Evolutionary conservation across 2,797 vertebrate species (phyloP), one percentile per base, ranked within the genome.

Genomic region (Acipenser ruthenus): DNA sequence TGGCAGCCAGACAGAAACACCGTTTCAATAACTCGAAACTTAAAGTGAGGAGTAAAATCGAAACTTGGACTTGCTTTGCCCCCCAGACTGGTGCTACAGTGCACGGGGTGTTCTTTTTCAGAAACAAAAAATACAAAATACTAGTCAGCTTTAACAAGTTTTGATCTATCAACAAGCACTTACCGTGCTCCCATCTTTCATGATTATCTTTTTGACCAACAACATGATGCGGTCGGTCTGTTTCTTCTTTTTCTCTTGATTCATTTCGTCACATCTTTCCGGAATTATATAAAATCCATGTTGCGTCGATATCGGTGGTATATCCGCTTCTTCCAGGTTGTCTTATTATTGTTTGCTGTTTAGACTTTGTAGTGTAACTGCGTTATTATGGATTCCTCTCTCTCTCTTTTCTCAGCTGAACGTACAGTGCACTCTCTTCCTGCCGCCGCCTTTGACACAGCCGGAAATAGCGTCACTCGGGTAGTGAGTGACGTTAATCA

Each of bases 131-230:
- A 37, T 37, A 37, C 23, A 37, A 37, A 37, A 37, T 37, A 37
- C 23, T 37, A 37, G 23, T 1, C 23, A 37, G 23, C 1, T 37
- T 37, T 37, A 37, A 2, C 23, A 37, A 37, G 2, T 37, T 37
- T 37, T 37, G 23, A 37, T 37, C 23, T 37, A 37, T 37, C 23
- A 48, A 9, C 58, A 48, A 60, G 18, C 2, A 77, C 87, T 65
- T 75, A 91, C 89, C 85, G 71, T 68, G 8, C 67, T 73, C 71
- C 84, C 87, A 73, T 90, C 86, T 76, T 81, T 86, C 85, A 87
- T 87, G 71, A 86, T 74, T 67, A 91, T 82, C 74, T 83, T 87
- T 74, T 89, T 91, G 62, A 91, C 88, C 69, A 91, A 76, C 69
- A 91, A 1, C 1, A 18, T 75, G 71, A 90, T 85, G 53, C 79